A percentile compares a stretch with the other conserved stretches of the same genome.
Evolutionary conservation across 2,113 vertebrate species (phyloP).

Genomic region (Pituophis catenifer): DNA sequence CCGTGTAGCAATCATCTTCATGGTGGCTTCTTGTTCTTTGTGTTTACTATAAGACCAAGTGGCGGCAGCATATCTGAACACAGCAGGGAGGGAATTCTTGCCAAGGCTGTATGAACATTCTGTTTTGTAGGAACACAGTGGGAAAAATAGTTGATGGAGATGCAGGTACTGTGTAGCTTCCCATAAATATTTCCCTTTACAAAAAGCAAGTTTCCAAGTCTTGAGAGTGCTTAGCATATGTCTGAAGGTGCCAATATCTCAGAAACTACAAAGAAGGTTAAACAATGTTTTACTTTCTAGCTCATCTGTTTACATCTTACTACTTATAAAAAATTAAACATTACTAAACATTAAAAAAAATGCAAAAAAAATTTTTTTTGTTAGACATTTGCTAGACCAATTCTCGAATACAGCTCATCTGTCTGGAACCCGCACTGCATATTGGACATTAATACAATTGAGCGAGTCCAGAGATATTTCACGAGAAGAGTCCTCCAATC

Average conservation of each 20-base stretch:
- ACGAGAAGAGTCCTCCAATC: too few relatives aligned
- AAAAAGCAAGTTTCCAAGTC: not conserved
- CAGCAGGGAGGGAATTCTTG: not conserved
- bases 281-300: not conserved
- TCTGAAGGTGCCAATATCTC: not conserved
- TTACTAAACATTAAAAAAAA: not conserved
- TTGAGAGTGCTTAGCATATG: not conserved
- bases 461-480: too few relatives aligned
- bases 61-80: not conserved
- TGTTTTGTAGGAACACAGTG: not conserved
- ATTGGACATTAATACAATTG: too few relatives aligned
- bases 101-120: not conserved
- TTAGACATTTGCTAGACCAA: too few relatives aligned
- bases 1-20: not conserved
- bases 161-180: not conserved
- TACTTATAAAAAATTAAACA: not conserved
- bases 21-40: not conserved
- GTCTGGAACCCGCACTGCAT: too few relatives aligned
- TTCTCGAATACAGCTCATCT: too few relatives aligned
- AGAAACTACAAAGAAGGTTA: not conserved
- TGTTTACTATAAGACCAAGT: not conserved
- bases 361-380: too few relatives aligned
- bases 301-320: not conserved
- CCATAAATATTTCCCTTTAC: not conserved
- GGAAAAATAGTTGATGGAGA: not conserved